A percentile compares a stretch with the other conserved stretches of the same genome.
Evolutionary conservation across 1,140 invertebrate species (phyloP).

Genomic region (Drosophila nebulosa): DNA sequence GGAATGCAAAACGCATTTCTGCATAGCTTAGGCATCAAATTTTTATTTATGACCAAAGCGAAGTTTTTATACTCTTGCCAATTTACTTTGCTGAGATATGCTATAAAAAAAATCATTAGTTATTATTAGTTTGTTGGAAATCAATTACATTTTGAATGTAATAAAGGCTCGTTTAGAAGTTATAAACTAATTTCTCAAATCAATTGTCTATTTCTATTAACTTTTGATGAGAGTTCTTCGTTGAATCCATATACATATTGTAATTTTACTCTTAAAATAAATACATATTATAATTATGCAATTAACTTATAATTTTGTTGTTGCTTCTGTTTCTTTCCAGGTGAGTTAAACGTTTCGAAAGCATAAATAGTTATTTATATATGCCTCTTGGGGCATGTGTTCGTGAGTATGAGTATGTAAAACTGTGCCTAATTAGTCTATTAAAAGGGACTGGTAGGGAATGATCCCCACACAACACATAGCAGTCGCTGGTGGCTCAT

Average conservation of each 20-base stretch:
- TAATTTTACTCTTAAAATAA: conserved; percentile 18
- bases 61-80: no score
- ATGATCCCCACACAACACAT: neutral
- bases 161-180: no score
- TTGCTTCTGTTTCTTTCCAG: conserved; percentile 59
- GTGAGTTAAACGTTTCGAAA: conserved; percentile 65
- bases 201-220: no score
- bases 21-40: no score
- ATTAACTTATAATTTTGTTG: conserved; percentile 59
- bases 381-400: conserved; percentile 43
- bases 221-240: no score
- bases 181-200: no score
- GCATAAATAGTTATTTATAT: conserved; percentile 33
- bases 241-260: no score
- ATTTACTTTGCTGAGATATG: no score
- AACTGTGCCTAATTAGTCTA: conserved; percentile 47
- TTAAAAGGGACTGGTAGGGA: conserved; percentile 4
- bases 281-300: conserved; percentile 53
- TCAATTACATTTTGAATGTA: no score
- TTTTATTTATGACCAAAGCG: no score
- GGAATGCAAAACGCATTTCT: neutral
- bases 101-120: no score
- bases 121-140: no score
- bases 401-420: conserved; percentile 72
- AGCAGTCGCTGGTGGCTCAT: neutral